These are phyloP conservation scores for Athene noctua DNA, from an alignment of 2,113 vertebrate species.

Conservation along the genomic window DNA sequence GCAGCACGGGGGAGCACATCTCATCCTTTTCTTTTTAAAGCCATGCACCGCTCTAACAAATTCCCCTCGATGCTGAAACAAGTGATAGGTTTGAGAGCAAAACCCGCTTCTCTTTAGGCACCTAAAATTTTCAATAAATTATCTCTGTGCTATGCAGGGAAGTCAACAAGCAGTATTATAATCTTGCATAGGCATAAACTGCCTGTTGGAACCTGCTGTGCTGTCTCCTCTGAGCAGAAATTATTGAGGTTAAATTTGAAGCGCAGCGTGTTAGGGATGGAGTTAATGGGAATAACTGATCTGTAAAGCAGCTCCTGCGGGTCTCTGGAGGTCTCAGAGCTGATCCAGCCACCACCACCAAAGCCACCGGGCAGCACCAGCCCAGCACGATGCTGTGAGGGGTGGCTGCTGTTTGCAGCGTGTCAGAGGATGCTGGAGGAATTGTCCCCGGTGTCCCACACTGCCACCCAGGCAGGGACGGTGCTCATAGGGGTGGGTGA, in stretches of 20 bases:
- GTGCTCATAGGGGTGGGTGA: not conserved
- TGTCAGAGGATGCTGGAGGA: not conserved
- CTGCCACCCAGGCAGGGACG: not conserved
- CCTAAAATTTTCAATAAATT: not conserved
- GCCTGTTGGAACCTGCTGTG: not conserved
- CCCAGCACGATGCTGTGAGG: not conserved
- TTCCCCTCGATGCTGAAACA: not conserved
- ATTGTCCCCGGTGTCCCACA: not conserved
- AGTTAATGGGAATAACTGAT: not conserved
- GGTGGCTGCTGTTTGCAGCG: accelerated
- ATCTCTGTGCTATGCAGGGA: not conserved
- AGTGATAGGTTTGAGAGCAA: not conserved
- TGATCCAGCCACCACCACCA: not conserved
- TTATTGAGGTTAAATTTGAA: not conserved
- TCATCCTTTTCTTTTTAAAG: not conserved
- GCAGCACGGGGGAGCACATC: not conserved
- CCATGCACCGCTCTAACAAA: not conserved
- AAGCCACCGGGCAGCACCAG: not conserved
- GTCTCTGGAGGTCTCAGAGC: not conserved
- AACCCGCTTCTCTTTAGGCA: not conserved
- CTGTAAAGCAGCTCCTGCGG: not conserved
- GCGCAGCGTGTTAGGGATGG: not conserved
- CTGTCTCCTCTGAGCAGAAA: not conserved
- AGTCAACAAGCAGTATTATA: not conserved
- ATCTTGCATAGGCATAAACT: not conserved